phyloP scores from a whole-genome alignment of 64 coral and sea anemone genomes.

The Porites lutea region DNA sequence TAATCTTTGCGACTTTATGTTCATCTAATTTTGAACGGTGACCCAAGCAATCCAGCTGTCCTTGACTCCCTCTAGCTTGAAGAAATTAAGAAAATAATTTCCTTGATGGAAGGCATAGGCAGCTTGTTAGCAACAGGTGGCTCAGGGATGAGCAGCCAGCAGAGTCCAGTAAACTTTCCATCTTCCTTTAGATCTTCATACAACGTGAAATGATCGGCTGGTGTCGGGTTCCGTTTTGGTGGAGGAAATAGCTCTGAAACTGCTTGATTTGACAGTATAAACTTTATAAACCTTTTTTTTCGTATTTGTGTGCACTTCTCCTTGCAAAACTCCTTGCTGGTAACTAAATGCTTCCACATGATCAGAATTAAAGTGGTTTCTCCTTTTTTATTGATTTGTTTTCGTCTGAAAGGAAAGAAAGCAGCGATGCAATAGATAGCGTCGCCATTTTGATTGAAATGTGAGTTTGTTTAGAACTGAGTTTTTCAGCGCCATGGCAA shows the following conservation, averaged over 20 bases:
- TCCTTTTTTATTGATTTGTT: neutral
- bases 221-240: neutral
- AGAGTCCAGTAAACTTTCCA: no score
- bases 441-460: neutral
- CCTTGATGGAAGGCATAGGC: constrained; percentile 13
- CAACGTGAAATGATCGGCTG: constrained; percentile 1
- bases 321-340: constrained; percentile 8
- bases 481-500: neutral
- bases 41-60: no score
- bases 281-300: constrained; percentile 38
- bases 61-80: no score
- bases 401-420: neutral
- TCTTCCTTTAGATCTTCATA: neutral
- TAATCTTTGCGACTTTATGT: no score
- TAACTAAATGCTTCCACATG: constrained; percentile 7
- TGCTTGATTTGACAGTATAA: no score
- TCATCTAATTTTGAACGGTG: no score
- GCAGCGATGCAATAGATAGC: neutral
- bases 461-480: neutral
- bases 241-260: no score
- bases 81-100: no score
- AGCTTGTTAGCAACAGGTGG: constrained; percentile 4
- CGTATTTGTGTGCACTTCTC: constrained; percentile 22
- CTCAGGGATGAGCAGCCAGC: constrained; percentile 16
- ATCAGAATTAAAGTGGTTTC: constrained; percentile 36